Evolutionary conservation across 2,797 vertebrate genomes (phyloP), one percentile per base, ranked within the genome.

Genomic region (Lepus townsendii): DNA sequence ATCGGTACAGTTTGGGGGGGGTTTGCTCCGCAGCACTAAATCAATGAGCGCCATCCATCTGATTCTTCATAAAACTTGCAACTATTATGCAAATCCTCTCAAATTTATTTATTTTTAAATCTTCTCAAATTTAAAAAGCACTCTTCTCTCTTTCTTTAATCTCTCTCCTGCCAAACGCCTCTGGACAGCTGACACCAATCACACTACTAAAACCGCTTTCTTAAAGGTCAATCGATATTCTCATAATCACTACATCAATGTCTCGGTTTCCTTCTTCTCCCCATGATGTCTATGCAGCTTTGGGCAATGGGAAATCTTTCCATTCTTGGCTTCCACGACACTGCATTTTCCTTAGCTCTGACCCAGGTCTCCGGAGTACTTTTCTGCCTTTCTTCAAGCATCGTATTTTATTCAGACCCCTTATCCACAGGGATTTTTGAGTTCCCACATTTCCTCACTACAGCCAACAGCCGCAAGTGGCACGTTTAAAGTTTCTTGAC

Each of bases 231-330:
- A 57, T 84, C 27, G 4, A 92, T 88, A 95, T 3, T 77, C 83
- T 92, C 73, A 3, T 95, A 72, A 95, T 95, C 47, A 78, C 72
- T 80, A 47, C n/a, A 76, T 77, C 78, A 77, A 92, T 72, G 60
- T 60, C 50, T 84, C 54, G n/a, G 60, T 38, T 93, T 66, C 54
- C 65, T 76, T 76, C 77, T 80, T 66, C 76, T 47, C 27, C 62
- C 3, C 92, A 27, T 62, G 62, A 83, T 26, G 60, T 30, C 62
- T 62, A 30, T 3, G 27, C 52, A 62, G 73, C 62, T 92, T 90
- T 17, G 76, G 85, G 87, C 62, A 54, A 94, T 3, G 50, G 75
- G 57, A 96, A 95, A 94, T 87, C 76, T 88, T 95, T 73, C 90
- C 7, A 62, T 54, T 26, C 5, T 84, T 92, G 66, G 24, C 19